Conservation (phyloP, 2,888 invertebrate species). For the Ramazzottius varieornatus region DNA sequence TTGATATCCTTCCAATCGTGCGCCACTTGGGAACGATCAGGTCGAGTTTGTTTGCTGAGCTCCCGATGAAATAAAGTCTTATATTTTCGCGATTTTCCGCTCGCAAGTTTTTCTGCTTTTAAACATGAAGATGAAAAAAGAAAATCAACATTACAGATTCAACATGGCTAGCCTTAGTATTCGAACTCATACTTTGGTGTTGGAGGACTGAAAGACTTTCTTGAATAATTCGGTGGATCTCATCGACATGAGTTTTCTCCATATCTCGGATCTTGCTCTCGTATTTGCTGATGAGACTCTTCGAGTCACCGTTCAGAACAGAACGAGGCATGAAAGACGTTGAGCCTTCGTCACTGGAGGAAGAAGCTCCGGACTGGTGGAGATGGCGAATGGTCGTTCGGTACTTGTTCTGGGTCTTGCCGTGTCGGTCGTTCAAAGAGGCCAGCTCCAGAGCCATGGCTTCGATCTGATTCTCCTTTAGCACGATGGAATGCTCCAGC, state of each 20-base stretch:
- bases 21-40: too few species aligned
- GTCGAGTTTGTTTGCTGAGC: too few species aligned
- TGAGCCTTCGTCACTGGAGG: not conserved
- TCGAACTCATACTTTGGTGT: not conserved
- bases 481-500: not conserved
- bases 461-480: not conserved
- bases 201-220: not conserved
- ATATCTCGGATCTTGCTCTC: not conserved
- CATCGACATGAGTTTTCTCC: not conserved
- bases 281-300: not conserved
- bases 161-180: too few species aligned
- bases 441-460: not conserved
- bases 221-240: not conserved
- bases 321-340: not conserved
- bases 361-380: not conserved
- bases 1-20: too few species aligned
- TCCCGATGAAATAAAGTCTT: too few species aligned
- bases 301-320: not conserved
- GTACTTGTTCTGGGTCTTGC: not conserved
- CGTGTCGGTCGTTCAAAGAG: not conserved
- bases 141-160: too few species aligned
- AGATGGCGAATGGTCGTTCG: not conserved
- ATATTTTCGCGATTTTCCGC: too few species aligned
- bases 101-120: too few species aligned
- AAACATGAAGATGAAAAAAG: too few species aligned